phyloP scores from a whole-genome alignment of 2,888 invertebrate genomes.

The Hedya salicella region DNA sequence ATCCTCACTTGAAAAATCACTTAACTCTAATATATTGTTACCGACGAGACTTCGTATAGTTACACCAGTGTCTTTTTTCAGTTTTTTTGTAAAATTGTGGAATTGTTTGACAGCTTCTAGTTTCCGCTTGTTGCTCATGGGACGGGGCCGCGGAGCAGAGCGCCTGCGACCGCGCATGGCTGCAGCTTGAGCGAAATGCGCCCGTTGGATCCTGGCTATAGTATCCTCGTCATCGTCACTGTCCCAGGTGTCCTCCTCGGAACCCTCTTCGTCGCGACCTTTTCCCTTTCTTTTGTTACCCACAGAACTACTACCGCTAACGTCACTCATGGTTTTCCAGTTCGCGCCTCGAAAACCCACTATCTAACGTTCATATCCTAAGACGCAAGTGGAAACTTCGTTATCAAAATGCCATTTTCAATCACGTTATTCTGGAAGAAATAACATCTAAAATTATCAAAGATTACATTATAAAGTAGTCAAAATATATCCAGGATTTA shows the following conservation, averaged over 20 bases:
- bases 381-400: conserved; percentile 29
- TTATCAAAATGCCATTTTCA: conserved; percentile 32
- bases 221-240: conserved; percentile 81
- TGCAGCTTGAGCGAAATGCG: conserved; percentile 77
- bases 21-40: conserved; percentile 78
- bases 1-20: conserved; percentile 79
- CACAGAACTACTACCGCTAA: conserved; percentile 65
- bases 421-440: conserved; percentile 32
- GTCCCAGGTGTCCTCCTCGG: conserved; percentile 73
- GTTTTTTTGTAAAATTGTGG: conserved; percentile 81
- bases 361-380: conserved; percentile 32
- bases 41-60: conserved; percentile 80
- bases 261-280: conserved; percentile 66
- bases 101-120: conserved; percentile 82
- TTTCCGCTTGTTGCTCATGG: conserved; percentile 81
- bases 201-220: conserved; percentile 79
- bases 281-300: conserved; percentile 67
- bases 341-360: conserved; percentile 30
- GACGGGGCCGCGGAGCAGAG: conserved; percentile 67
- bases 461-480: neutral
- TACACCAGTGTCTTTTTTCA: conserved; percentile 82
- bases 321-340: conserved; percentile 66
- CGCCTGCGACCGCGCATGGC: conserved; percentile 75
- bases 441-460: conserved; percentile 7
- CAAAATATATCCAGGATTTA: conserved; percentile 1